These are phyloP conservation scores for Anastrepha ludens DNA, from an alignment of 1,140 invertebrate species.

Conservation along the genomic window DNA sequence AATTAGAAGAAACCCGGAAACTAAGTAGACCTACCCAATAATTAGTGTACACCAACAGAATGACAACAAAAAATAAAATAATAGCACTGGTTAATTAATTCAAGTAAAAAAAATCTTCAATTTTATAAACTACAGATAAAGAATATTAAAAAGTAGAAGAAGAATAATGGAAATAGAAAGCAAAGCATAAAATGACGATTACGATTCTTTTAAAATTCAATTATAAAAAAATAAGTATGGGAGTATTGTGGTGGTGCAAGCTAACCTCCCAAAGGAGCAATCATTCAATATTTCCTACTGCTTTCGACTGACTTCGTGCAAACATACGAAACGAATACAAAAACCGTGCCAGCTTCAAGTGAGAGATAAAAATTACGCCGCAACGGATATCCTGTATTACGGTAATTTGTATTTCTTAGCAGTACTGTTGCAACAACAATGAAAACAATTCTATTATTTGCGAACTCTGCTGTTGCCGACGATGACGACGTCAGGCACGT, in stretches of 20 bases:
- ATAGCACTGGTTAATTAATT: not conserved
- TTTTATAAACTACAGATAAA: not conserved
- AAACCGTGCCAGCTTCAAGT: constrained; percentile 24
- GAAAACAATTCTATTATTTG: constrained; percentile 11
- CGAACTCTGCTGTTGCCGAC: not conserved
- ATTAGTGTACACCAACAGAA: not conserved
- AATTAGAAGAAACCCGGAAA: not conserved
- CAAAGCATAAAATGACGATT: not conserved
- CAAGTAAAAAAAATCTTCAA: not conserved
- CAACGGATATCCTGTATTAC: constrained; percentile 51
- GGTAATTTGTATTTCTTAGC: constrained; percentile 35
- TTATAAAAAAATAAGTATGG: not conserved
- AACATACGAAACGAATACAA: not conserved
- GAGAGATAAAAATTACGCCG: constrained; percentile 42
- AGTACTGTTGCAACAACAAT: constrained; percentile 31
- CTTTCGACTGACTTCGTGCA: not conserved
- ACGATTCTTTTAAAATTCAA: constrained; percentile 13
- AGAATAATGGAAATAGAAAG: not conserved
- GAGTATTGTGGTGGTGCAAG: not conserved
- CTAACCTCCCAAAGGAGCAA: not conserved
- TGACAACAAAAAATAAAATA: not conserved
- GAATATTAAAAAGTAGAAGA: not conserved
- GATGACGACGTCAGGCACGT: constrained; percentile 5
- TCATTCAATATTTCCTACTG: constrained; percentile 1
- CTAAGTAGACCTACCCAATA: not conserved